A percentile compares a stretch with the other conserved stretches of the same genome.
Evolutionary conservation across 1,140 invertebrate genomes (phyloP).

Genomic region (Pachypeltis micranthus): DNA sequence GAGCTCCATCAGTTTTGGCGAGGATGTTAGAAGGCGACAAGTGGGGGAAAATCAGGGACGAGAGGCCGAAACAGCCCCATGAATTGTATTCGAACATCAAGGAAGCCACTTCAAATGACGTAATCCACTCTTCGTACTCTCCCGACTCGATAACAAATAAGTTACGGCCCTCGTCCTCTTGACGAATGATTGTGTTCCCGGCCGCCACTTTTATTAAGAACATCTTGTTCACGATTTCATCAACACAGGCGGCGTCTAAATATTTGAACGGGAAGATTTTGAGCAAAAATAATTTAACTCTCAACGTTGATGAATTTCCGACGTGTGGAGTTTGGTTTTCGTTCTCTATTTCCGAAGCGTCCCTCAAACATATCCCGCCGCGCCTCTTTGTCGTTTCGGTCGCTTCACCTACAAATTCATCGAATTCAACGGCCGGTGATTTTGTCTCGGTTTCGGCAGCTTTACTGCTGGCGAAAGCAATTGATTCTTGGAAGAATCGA

Average conservation of each 20-base stretch:
- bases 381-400: not conserved
- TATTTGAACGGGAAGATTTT: not conserved
- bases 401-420: not conserved
- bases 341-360: too few relatives aligned
- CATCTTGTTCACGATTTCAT: not conserved
- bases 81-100: not conserved
- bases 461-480: not conserved
- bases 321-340: too few relatives aligned
- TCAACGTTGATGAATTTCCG: not conserved
- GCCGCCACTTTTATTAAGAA: not conserved
- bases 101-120: not conserved
- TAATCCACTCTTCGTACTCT: not conserved
- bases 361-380: not conserved
- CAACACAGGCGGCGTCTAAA: not conserved
- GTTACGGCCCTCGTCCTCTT: not conserved
- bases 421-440: not conserved
- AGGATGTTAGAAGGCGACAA: not conserved
- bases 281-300: not conserved
- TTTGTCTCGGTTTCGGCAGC: not conserved
- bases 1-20: not conserved
- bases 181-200: not conserved
- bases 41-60: not conserved
- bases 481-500: not conserved
- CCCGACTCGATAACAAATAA: not conserved
- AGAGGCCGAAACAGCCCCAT: not conserved